Evolutionary conservation across 2,113 vertebrate species (phyloP).

Genomic region (Pangasianodon hypophthalmus): DNA sequence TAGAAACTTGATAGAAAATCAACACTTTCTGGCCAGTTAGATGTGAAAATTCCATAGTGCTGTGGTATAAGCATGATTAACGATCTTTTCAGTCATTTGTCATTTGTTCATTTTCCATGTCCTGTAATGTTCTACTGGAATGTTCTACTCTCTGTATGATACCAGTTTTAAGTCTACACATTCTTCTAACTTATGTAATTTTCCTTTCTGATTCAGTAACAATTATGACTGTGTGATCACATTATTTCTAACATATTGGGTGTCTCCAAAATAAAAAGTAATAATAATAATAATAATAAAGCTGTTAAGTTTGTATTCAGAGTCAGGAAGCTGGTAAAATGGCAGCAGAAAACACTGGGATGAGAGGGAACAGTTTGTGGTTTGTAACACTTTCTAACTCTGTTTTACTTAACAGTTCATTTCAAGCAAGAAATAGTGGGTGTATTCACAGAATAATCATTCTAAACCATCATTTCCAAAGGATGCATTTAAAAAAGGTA

Average conservation of each 20-base stretch:
- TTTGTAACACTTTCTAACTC: no score
- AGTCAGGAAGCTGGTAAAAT: neutral
- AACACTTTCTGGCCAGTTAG: neutral
- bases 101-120: neutral
- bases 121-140: neutral
- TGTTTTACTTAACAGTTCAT: neutral
- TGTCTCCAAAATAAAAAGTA: neutral
- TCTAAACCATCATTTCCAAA: neutral
- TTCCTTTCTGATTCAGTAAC: neutral
- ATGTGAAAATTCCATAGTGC: neutral
- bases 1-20: neutral
- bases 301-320: neutral
- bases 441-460: neutral
- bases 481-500: no score
- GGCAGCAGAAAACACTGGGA: neutral
- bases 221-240: neutral
- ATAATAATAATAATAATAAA: no score
- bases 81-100: neutral
- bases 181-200: neutral
- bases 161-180: neutral
- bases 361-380: neutral
- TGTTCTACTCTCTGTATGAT: neutral
- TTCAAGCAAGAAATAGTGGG: neutral
- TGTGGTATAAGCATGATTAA: neutral
- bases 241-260: neutral